Base-by-base conservation (phyloP, 2,888 invertebrate genomes). In the Hyles lineata region DNA sequence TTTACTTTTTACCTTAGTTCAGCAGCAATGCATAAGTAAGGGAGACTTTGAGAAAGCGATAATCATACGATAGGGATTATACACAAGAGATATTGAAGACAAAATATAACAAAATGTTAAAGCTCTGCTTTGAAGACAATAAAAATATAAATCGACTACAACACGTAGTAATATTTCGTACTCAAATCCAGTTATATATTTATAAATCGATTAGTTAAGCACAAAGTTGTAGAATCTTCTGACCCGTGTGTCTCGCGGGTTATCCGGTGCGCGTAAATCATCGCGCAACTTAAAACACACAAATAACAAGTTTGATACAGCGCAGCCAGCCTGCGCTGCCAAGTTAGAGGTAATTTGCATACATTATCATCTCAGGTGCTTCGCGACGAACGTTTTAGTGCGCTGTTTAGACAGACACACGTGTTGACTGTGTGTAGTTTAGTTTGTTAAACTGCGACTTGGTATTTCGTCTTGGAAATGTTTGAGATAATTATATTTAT, bases 241-340 rank as follows among this genome's bases (percentile, higher is more conserved):
- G 17, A 23, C 23, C 81, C 70, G 80, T 86, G 77, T 84, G 83
- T 85, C 76, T 73, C 77, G 43, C 70, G 77, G 70, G 74, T 87
- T 89, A 91, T 88, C 87, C 85, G 74, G 77, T 62, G 75, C 80
- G 85, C 89, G 87, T 91, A 90, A 90, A 91, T 92, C 91, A 91
- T 87, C 83, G 76, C 85, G 76, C 80, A 92, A 92, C 89, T 91
- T 92, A 91, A 91, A 92, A 92, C 90, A 92, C 86, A 93, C 94
- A 94, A 93, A 93, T 94, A 94, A 93, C 92, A 93, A 93, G 90
- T 94, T 93, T 92, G 92, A 93, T 93, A 92, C 91, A 92, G 91
- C 89, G 83, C 87, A 82, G 85, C 85, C 81, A 84, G 87, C 79
- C 87, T 85, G 87, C 86, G 85, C 81, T 78, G 76, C 83, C 84